Evolutionary conservation across 2,888 invertebrate genomes (phyloP).

Genomic region (Silvanus unidentatus): DNA sequence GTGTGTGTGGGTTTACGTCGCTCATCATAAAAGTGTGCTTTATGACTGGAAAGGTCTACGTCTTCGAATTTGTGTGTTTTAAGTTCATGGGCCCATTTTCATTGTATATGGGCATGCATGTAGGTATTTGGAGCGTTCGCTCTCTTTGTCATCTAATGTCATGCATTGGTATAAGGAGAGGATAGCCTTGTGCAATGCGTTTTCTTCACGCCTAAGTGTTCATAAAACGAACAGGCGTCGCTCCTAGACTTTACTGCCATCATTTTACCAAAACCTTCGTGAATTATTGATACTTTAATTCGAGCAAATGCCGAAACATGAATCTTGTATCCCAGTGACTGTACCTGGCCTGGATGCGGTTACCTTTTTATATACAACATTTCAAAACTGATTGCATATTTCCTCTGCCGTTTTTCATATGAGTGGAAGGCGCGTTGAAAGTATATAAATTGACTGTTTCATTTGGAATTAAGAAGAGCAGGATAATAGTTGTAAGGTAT

Average conservation of each 20-base stretch:
- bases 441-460: too few species aligned
- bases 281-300: slow-evolving; percentile 48
- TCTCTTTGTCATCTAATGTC: background rate
- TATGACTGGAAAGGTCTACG: too few species aligned
- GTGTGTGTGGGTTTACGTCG: too few species aligned
- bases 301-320: slow-evolving; percentile 42
- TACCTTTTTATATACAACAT: background rate
- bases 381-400: slow-evolving; percentile 4
- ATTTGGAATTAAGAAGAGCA: too few species aligned
- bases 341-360: background rate
- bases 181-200: slow-evolving; percentile 5
- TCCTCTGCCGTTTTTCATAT: background rate
- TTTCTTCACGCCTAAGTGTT: slow-evolving; percentile 20
- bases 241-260: slow-evolving; percentile 38
- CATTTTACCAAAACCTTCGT: slow-evolving; percentile 35
- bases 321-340: slow-evolving; percentile 34
- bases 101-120: background rate
- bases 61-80: too few species aligned
- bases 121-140: too few species aligned
- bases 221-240: slow-evolving; percentile 36
- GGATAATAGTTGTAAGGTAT: too few species aligned
- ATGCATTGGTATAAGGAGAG: slow-evolving; percentile 1
- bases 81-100: too few species aligned
- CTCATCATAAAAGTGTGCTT: too few species aligned
- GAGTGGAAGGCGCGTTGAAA: too few species aligned